Evolutionary conservation across 2,113 vertebrate species (phyloP).

Genomic region (Athene noctua): DNA sequence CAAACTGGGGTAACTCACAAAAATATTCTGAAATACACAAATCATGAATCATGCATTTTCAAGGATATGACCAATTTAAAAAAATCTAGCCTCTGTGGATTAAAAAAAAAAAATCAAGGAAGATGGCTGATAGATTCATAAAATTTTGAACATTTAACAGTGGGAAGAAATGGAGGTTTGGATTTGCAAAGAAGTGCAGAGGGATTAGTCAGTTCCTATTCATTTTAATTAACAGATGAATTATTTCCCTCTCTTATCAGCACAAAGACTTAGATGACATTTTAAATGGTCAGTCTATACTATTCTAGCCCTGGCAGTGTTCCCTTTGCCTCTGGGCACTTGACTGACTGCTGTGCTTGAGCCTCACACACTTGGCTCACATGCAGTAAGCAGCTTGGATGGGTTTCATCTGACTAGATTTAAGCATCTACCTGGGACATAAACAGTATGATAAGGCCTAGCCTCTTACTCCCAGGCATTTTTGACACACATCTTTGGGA

Average conservation of each 20-base stretch:
- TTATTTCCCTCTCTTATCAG: background rate
- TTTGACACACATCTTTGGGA: background rate
- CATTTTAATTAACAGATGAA: constrained; percentile 11
- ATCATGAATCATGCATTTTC: background rate
- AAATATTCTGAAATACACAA: background rate
- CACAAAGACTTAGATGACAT: background rate
- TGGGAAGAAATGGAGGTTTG: background rate
- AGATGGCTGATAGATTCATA: background rate
- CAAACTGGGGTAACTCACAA: background rate
- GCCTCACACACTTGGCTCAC: background rate
- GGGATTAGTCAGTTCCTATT: background rate
- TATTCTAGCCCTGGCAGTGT: background rate
- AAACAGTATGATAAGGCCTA: background rate
- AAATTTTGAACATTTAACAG: background rate
- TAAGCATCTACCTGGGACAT: background rate
- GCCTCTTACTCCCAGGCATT: background rate
- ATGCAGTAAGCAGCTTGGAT: background rate
- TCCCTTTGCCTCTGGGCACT: background rate
- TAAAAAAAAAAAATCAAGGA: background rate
- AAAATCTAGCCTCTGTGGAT: background rate
- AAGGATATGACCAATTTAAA: background rate
- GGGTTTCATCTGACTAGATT: background rate
- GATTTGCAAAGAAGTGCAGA: background rate
- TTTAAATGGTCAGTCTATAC: background rate
- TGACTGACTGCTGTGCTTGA: background rate